Conservation (phyloP, 2,888 invertebrate genomes). For the Plutella xylostella region DNA sequence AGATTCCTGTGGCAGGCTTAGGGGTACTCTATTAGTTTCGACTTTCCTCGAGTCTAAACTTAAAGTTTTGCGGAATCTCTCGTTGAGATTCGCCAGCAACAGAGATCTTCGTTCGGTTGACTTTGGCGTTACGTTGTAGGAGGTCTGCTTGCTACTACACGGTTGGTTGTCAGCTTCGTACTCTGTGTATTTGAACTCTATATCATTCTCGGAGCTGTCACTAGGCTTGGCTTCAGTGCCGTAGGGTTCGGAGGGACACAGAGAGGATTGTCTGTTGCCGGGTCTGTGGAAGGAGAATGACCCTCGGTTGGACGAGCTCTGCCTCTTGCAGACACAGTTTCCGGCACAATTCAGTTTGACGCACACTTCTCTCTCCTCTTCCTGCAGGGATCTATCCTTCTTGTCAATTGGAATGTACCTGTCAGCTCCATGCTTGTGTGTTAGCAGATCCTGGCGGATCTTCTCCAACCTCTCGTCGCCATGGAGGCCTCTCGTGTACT, state of each 20-base stretch:
- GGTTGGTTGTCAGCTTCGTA: constrained; percentile 55
- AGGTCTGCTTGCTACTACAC: constrained; percentile 53
- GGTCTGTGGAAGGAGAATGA: constrained; percentile 58
- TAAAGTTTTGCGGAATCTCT: constrained; percentile 60
- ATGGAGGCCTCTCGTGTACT: constrained; percentile 56
- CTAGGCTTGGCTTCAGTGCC: constrained; percentile 27
- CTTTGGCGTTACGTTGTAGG: constrained; percentile 58
- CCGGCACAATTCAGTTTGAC: constrained; percentile 49
- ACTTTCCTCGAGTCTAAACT: constrained; percentile 60
- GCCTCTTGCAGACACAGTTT: constrained; percentile 52
- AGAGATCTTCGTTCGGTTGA: constrained; percentile 55
- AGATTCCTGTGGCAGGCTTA: constrained; percentile 44
- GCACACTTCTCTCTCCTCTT: constrained; percentile 24
- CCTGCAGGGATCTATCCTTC: constrained; percentile 19
- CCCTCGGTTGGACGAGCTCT: constrained; percentile 46
- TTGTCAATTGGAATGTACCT: constrained; percentile 51
- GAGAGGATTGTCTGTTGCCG: constrained; percentile 39
- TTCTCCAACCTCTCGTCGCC: constrained; percentile 59
- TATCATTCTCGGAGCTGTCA: constrained; percentile 55
- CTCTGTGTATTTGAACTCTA: constrained; percentile 61
- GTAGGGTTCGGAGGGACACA: constrained; percentile 42
- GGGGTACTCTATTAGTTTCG: constrained; percentile 45
- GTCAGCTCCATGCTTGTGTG: constrained; percentile 53
- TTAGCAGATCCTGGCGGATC: constrained; percentile 53
- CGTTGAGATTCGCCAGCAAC: constrained; percentile 55